A percentile compares a stretch with the other conserved stretches of the same genome.
phyloP scores from a whole-genome alignment of 2,888 invertebrate genomes.

The Apodemia zela region DNA sequence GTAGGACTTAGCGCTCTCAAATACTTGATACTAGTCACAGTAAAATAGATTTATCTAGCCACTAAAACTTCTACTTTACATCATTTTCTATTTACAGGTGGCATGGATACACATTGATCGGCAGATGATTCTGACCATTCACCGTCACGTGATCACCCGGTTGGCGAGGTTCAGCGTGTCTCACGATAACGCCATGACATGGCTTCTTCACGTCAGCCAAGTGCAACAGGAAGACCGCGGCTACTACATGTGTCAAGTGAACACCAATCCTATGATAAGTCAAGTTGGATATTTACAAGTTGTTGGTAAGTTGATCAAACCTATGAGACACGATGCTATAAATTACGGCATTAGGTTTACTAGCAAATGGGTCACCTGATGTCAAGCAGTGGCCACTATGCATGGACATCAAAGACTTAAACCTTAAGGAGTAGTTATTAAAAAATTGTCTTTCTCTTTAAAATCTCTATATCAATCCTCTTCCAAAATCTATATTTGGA shows the following conservation, averaged over 20 bases:
- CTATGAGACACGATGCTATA: not conserved
- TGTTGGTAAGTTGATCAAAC: constrained; percentile 84
- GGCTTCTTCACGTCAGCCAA: constrained; percentile 93
- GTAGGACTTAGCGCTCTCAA: too few species aligned
- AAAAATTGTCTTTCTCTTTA: too few species aligned
- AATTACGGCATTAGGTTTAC: not conserved
- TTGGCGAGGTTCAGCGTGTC: constrained; percentile 95
- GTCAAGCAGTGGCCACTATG: too few species aligned
- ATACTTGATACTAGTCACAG: too few species aligned
- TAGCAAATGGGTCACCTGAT: too few species aligned
- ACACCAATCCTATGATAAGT: constrained; percentile 96
- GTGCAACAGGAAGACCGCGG: constrained; percentile 95
- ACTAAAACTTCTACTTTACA: not conserved
- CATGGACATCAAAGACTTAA: too few species aligned
- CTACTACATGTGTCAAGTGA: constrained; percentile 94
- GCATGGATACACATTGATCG: constrained; percentile 97
- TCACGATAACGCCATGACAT: constrained; percentile 95
- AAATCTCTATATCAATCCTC: too few species aligned
- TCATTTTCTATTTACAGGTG: constrained; percentile 81
- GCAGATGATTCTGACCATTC: constrained; percentile 95
- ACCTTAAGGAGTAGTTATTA: too few species aligned
- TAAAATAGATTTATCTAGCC: too few species aligned
- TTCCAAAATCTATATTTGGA: too few species aligned
- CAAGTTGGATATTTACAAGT: constrained; percentile 96
- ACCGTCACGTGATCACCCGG: constrained; percentile 93